Evolutionary conservation across 2,797 vertebrate species (phyloP).

Genomic region (Hippocampus kuda): DNA sequence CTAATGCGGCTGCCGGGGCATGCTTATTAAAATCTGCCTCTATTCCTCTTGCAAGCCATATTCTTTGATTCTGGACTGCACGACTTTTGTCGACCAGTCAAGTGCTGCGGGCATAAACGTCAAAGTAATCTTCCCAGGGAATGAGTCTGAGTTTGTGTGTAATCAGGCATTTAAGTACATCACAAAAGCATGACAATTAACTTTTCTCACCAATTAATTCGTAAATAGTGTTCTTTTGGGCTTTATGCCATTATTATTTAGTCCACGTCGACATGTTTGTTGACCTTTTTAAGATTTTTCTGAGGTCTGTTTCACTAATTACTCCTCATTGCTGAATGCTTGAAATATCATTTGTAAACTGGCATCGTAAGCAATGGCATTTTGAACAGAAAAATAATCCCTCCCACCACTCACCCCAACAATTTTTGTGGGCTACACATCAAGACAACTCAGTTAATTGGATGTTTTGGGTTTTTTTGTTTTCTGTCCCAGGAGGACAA

Average conservation of each 20-base stretch:
- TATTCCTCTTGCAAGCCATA: slow-evolving; percentile 18
- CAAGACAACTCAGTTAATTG: not conserved
- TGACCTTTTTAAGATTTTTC: not conserved
- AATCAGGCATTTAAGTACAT: slow-evolving; percentile 8
- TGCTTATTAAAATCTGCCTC: slow-evolving; percentile 40
- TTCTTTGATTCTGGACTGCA: slow-evolving; percentile 33
- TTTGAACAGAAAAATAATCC: not conserved
- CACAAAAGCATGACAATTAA: slow-evolving; percentile 14
- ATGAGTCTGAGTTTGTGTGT: slow-evolving; percentile 13
- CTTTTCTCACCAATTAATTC: slow-evolving; percentile 8
- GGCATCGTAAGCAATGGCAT: not conserved
- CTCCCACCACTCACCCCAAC: too few relatives aligned
- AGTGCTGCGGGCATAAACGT: slow-evolving; percentile 25
- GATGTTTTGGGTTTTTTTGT: not conserved
- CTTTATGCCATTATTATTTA: not conserved
- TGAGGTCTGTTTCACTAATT: not conserved
- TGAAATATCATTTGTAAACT: not conserved
- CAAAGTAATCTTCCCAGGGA: slow-evolving; percentile 17
- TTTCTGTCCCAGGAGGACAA: not conserved
- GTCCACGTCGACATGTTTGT: not conserved
- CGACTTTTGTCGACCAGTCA: slow-evolving; percentile 20
- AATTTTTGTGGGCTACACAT: not conserved
- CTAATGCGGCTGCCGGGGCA: slow-evolving; percentile 49
- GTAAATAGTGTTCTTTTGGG: not conserved
- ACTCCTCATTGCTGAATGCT: not conserved